Evolutionary conservation across 2,113 vertebrate genomes (phyloP), one percentile per base, ranked within the genome.

Genomic region (Steatornis caripensis): DNA sequence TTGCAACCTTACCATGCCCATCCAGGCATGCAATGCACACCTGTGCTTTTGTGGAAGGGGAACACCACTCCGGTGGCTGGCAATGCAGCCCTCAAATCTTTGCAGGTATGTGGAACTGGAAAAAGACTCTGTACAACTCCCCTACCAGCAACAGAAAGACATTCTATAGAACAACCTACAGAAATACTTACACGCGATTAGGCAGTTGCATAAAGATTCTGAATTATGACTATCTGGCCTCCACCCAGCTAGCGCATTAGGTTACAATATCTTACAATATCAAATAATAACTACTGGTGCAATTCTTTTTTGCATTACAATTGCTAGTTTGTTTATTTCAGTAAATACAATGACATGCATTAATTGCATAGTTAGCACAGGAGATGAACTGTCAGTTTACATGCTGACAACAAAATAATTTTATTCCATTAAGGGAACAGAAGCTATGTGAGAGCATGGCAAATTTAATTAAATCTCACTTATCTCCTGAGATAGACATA

Each of bases 381-480:
- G n/a, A 85, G 58, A 45, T 46, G 49, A 75, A 54, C 24, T 49
- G 17, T 24, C 27, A 79, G 17, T 91, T 91, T 75, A 72, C 53
- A 57, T 6, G 36, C 55, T 84, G 74, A 89, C 26, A 76, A 71
- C 7, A 84, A 68, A 87, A 58, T 43, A 48, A 88, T 70, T 81
- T 88, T 83, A 77, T 66, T 74, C 32, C 45, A 93, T 61, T 83
- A 87, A 48, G 71, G 19, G 34, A 93, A 83, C 12, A 81, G 64
- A 85, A 91, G 34, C 46, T 74, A 64, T 8, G 27, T 15, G 10
- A 87, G 24, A 88, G 22, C 46, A 86, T 2, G 10, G 58, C 23
- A 84, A 66, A 92, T 90, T 93, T 75, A 88, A 95, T 90, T 58
- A 91, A 61, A 36, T 39, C 82, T 79, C 22, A 77, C 80, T 92